Base-by-base conservation (phyloP, 2,888 invertebrate genomes). In the Amorpha juglandis region DNA sequence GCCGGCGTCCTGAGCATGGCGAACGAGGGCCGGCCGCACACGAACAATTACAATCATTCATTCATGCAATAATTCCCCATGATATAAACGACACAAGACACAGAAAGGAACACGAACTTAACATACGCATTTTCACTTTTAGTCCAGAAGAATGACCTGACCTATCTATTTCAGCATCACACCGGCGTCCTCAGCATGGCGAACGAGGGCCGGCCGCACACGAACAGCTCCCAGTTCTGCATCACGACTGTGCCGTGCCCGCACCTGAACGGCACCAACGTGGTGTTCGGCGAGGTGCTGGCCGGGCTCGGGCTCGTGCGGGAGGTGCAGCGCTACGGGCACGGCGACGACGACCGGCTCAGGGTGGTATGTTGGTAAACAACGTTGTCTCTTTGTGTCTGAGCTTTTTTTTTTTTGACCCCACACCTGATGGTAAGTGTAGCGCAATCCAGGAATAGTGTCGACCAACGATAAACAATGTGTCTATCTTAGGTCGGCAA, bases 201-300 rank as follows among this genome's bases (percentile, higher is more conserved):
- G 76, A 99, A 96, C 89, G 96, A 94, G 84, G 98, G 96, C 64
- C 84, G 86, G 74, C 95, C 95, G 14, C 94, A 99, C 85, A 97
- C 98, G 9, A 99, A 99, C 86, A 97, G 97, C 72, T 99, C 99
- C 0, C 99, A 99, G 90, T 99, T 99, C 91, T 98, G 98, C 82
- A 97, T 99, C 68, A 97, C 97, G 0, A 95, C 96, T 0, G 95
- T 95, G 0, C 94, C 95, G 1, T 97, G 97, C 78, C 90, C 94
- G 0, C 98, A 98, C 82, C 90, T 98, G 58, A 96, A 98, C 84
- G 96, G 95, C 6, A 95, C 94, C 16, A 97, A 98, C 85, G 97
- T 98, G 1, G 97, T 96, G 33, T 97, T 97, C 80, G 98, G 98
- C 0, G 94, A 94, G 71, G 97, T 98, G n/a, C 75, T 95, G 16